Base-by-base conservation (phyloP, 2,797 vertebrate species). In the Rhinella marina region DNA sequence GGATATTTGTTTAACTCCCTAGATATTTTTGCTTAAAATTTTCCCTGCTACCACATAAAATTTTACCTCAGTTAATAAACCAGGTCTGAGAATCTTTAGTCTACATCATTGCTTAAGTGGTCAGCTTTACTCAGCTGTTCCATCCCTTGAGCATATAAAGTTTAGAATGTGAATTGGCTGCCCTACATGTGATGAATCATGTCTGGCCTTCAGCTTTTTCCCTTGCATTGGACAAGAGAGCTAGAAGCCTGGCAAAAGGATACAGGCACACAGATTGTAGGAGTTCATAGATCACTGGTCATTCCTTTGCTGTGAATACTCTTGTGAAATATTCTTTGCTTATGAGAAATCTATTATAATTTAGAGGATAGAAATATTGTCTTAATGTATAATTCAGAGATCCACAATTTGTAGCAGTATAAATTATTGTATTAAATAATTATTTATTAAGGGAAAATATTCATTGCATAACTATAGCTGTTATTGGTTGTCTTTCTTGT, bases 101-200 rank as follows among this genome's bases (percentile, higher is more conserved):
- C 86, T 91, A 88, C 85, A 84, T 83, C 81, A 83, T 86, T 78
- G 79, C 72, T 89, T 86, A 89, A 86, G 62, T 89, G 84, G 75
- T 89, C 88, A 89, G 84, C 80, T 86, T 86, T 83, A 83, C 84
- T 86, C 88, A 89, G 88, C 88, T 89, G 88, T 86, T 89, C 80
- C 81, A 79, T 89, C 85, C 88, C 88, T 52, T 86, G 85, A 86
- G 88, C 62, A 79, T 89, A 89, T 89, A 89, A 86, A 83, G 85
- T 89, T 83, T 84, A 89, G 84, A 89, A 89, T 89, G 88, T 80
- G 81, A 89, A 89, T 89, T 89, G 88, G 88, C 85, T 92, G 92
- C 84, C 85, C 54, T 84, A 70, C 54, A 88, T 59, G 66, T 86
- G 88, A 92, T 92, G 90, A 94, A 91, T 93, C 90, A 91, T 87